Base-by-base conservation (phyloP, 2,888 invertebrate species). In the Leptinotarsa rubiginosa region DNA sequence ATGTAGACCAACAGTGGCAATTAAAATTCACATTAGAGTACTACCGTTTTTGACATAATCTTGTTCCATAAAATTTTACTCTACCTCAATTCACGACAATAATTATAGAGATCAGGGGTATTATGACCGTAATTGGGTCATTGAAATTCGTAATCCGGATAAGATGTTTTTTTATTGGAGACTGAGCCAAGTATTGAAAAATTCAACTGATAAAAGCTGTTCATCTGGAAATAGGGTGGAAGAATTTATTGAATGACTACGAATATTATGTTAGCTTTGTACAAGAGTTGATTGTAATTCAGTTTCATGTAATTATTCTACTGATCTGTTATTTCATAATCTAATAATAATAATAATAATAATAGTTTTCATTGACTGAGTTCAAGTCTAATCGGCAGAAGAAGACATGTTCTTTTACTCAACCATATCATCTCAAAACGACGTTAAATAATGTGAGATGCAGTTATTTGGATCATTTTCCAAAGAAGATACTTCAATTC, bases 1-100 rank as follows among this genome's bases (percentile, higher is more conserved):
- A 20, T 47, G 15, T 54, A 12, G 65, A 52, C 31, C 52, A 70
- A 70, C 59, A 66, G 47, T 50, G 66, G 41, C 71, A 7, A 71
- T 66, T 71, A 71, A 71, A 71, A 71, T 71, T 71, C 66, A 71
- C 47, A 59, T 71, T 71, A 59, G 56, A 54, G 56, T 66, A 65
- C 56, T 49, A 31, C 16, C 25, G 56, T 22, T 47, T 59, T 54
- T 47, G 71, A 71, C 65, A 66, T 56, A 66, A 71, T 71, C 71
- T 71, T 41, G 2, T 65, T 47, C 71, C 59, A 71, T 71, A 41
- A 66, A 71, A 71, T 66, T 52, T 59, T 66, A 71, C 66, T 54
- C 56, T 25, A 66, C 56, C 65, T 54, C 22, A 56, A 65, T 47
- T 25, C 47, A 18, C 65, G 47, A 65, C 41, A 52, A 65, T 65